phyloP scores from a whole-genome alignment of 2,888 invertebrate species.

The Craniophora ligustri region DNA sequence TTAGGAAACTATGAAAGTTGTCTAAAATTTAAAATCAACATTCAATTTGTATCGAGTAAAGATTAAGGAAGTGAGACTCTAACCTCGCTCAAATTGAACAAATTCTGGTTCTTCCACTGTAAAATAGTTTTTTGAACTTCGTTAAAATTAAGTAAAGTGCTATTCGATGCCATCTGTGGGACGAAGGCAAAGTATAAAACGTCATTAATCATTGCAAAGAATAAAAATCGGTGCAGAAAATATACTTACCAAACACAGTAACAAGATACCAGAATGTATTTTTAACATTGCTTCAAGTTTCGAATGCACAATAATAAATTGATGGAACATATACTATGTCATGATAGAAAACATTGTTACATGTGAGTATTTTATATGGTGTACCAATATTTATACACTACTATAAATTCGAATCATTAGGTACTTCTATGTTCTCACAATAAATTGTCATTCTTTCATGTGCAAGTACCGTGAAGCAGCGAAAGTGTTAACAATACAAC shows the following conservation, averaged over 20 bases:
- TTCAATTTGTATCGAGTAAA: background rate
- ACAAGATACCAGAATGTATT: conserved; percentile 64
- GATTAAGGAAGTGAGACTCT: conserved; percentile 52
- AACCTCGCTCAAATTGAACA: conserved; percentile 81
- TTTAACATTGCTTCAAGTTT: conserved; percentile 57
- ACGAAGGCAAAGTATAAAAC: conserved; percentile 33
- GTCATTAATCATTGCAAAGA: background rate
- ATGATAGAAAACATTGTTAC: conserved; percentile 10
- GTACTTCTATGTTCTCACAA: conserved; percentile 20
- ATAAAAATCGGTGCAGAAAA: conserved; percentile 12
- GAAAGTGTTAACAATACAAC: conserved; percentile 45
- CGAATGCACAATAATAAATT: background rate
- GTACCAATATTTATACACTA: conserved; percentile 40
- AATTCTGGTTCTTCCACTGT: conserved; percentile 79
- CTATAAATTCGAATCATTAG: too few species aligned
- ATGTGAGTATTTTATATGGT: conserved; percentile 8
- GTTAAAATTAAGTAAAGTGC: conserved; percentile 77
- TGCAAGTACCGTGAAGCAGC: conserved; percentile 60
- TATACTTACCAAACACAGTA: conserved; percentile 68
- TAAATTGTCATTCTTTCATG: conserved; percentile 52
- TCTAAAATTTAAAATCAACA: background rate
- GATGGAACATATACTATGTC: background rate
- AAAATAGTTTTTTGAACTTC: conserved; percentile 79
- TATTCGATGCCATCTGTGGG: conserved; percentile 76
- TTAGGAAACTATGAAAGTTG: background rate